Base-by-base conservation (phyloP, 2,113 vertebrate species). In the Mohoua ochrocephala region DNA sequence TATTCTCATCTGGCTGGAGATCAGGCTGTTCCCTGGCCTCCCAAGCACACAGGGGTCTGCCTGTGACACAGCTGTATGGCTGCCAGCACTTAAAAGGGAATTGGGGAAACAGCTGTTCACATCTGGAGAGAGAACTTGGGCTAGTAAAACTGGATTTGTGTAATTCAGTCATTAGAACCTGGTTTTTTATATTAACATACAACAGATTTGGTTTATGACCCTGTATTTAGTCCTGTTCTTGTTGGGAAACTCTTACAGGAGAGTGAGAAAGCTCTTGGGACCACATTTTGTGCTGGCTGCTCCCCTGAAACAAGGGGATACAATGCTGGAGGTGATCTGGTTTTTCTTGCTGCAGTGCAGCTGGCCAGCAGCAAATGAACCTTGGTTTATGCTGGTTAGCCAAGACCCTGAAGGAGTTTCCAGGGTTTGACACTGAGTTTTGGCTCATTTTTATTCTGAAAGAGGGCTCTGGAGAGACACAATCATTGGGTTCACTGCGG, bases 51-150 rank as follows among this genome's bases (percentile, higher is more conserved):
- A 52, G 50, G 49, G 71, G 35, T 63, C 67, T 65, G 71, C 83
- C 53, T 80, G 70, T 49, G 74, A 84, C 41, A 64, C 47, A 53
- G 69, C 68, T 9, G 2, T 50, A 31, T 61, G 84, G 53, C 85
- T 96, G 90, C 77, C 90, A 93, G 56, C 42, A 6, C 45, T 73
- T 53, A 28, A 54, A 57, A 89, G 60, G n/a, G 41, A 56, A 11
- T 24, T 63, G 30, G n/a, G 56, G 81, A 89, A 93, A 76, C 94
- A 94, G 87, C 96, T 94, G 84, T 39, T 90, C 41, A 67, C 76
- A 87, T 91, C 92, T 96, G 92, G 89, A 77, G 56, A 44, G 73
- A 49, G 39, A 45, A 74, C 30, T 85, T 73, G 52, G 30, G 41
- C 59, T 86, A 67, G 45, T 28, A 70, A 83, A 93, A 73, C 67